Evolutionary conservation across 2,113 vertebrate genomes (phyloP), one percentile per base, ranked within the genome.

Genomic region (Lota lota): DNA sequence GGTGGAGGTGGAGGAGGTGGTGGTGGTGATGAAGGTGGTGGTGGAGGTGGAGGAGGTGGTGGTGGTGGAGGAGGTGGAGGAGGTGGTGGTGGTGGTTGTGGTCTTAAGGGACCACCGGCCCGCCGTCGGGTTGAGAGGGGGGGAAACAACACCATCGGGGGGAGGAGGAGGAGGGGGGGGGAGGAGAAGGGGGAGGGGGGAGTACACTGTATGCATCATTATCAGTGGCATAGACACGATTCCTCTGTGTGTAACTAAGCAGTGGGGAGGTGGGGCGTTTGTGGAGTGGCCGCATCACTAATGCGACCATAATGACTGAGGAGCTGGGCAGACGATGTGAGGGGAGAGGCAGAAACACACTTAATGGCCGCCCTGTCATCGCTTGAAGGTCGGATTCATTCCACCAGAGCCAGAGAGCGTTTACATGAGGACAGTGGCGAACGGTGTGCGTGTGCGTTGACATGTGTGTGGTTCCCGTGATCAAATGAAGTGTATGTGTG

Each of bases 71-170:
- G 36, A 5, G 36, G 7, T 10, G 36, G 36, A 10, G 11, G 36
- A 40, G 36, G 36, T 40, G 36, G 58, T 33, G 61, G 68, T 75
- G 18, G 24, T 24, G 24, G 4, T 24, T 2, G 24, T 2, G 24
- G 4, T 24, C 24, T 24, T 2, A 24, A 57, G 40, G 40, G 61
- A 51, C 63, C 61, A 6, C 51, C 58, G 54, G 74, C 76, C 69
- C 80, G 78, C 80, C 63, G 62, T 66, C 76, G 73, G 64, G 51
- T 67, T 28, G 28, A 28, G 28, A 28, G 28, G 28, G 4, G 28
- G 28, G 6, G 28, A 4, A 28, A 28, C 28, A 28, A 28, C 28
- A 3, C 28, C 28, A 28, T 28, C 28, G 3, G 28, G 28, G 3
- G 28, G 28, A 5, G 28, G 28, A 5, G 5, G 24, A 5, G 5